A percentile compares a stretch with the other conserved stretches of the same genome.
Conservation (phyloP, 2,797 vertebrate genomes). For the Phataginus tricuspis region DNA sequence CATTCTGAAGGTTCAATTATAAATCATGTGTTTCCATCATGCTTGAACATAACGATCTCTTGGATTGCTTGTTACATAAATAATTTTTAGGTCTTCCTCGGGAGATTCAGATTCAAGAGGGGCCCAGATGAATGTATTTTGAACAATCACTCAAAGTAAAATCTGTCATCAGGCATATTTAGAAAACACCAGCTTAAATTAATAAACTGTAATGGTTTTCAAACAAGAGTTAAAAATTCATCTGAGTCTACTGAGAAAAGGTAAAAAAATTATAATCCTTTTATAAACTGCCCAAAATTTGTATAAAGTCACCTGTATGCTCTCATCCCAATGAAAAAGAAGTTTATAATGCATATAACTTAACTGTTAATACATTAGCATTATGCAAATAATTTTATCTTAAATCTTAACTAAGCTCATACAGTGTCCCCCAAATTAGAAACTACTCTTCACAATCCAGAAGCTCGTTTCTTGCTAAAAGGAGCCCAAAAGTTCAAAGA, state of each 20-base stretch:
- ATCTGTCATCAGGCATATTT: neutral
- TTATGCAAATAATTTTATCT: neutral
- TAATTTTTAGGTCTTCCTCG: neutral
- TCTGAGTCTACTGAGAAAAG: neutral
- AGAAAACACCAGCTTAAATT: neutral
- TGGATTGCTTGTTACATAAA: neutral
- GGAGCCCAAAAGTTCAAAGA: neutral
- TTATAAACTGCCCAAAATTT: neutral
- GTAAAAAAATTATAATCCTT: neutral
- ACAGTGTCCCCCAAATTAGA: neutral
- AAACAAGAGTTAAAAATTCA: neutral
- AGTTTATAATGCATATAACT: neutral
- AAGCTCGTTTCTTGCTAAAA: slow-evolving; percentile 2
- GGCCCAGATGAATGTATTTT: neutral
- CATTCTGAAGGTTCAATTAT: neutral
- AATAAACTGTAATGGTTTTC: neutral
- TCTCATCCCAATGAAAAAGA: neutral
- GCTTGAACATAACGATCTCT: neutral
- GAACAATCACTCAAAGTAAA: neutral
- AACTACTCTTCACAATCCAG: neutral
- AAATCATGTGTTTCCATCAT: neutral
- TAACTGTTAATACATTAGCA: neutral
- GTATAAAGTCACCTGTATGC: neutral
- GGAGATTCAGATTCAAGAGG: neutral
- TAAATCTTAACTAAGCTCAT: slow-evolving; percentile 22